These are phyloP conservation scores for Alcedo atthis DNA, from an alignment of 2,797 vertebrate genomes.

Conservation along the genomic window DNA sequence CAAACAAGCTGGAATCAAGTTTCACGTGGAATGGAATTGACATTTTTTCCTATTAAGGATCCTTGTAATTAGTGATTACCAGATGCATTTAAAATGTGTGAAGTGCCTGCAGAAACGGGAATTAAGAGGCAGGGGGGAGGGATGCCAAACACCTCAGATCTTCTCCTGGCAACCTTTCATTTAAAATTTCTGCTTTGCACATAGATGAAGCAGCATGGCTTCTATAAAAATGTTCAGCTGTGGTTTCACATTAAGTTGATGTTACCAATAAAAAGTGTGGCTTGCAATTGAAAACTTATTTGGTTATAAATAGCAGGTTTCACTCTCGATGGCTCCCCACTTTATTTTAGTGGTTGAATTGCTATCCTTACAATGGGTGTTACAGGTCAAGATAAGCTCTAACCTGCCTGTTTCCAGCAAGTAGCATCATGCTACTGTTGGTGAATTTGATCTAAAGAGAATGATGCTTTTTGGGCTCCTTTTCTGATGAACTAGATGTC, in stretches of 20 bases:
- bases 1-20: constrained; percentile 44
- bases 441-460: background rate
- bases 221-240: constrained; percentile 32
- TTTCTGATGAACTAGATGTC: background rate
- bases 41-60: constrained; percentile 27
- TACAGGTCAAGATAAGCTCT: background rate
- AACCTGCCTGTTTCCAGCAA: background rate
- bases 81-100: constrained; percentile 56
- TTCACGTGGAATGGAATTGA: constrained; percentile 18
- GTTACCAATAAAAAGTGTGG: constrained; percentile 3
- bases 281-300: background rate
- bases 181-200: background rate
- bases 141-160: constrained; percentile 18
- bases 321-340: background rate
- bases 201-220: background rate
- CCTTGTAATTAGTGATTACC: constrained; percentile 61
- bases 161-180: constrained; percentile 17
- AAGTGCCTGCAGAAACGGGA: constrained; percentile 42
- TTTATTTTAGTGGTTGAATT: background rate
- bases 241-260: constrained; percentile 1
- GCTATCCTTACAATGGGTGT: background rate
- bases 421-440: background rate
- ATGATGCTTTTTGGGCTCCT: background rate
- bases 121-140: background rate
- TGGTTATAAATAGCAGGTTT: background rate